These are phyloP conservation scores for Pomatostomus ruficeps DNA, from an alignment of 2,113 vertebrate species.

Conservation along the genomic window DNA sequence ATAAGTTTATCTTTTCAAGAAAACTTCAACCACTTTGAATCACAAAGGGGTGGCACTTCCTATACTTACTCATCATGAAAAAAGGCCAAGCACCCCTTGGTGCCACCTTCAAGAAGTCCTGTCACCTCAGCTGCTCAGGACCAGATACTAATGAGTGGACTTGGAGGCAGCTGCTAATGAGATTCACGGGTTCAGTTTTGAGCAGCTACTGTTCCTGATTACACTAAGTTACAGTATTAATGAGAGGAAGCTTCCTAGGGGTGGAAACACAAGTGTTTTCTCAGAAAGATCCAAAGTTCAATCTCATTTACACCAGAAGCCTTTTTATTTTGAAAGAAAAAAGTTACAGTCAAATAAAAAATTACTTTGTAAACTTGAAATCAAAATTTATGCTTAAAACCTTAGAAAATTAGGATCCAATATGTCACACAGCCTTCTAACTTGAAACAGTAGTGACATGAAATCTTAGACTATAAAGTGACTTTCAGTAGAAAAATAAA, in stretches of 20 bases:
- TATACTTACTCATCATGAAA: neutral
- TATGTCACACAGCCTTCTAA: neutral
- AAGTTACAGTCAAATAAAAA: neutral
- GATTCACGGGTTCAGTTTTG: neutral
- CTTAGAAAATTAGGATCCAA: neutral
- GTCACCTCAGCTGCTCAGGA: neutral
- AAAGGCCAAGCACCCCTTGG: neutral
- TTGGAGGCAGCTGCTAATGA: neutral
- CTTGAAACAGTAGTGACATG: neutral
- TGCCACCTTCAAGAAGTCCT: neutral
- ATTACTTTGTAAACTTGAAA: neutral
- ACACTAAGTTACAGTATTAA: neutral
- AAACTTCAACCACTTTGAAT: neutral
- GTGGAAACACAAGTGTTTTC: neutral
- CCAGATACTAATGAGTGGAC: neutral
- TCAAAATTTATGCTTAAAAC: neutral
- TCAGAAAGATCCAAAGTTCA: neutral
- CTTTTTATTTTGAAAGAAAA: neutral
- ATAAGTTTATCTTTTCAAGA: neutral
- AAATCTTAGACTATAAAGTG: neutral
- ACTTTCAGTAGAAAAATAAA: neutral
- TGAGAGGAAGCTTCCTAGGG: neutral
- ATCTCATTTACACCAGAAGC: neutral
- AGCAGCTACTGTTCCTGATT: neutral
- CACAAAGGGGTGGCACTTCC: neutral